A percentile compares a stretch with the other conserved stretches of the same genome.
Conservation (phyloP, 2,888 invertebrate genomes). For the Lacanobia oleracea region DNA sequence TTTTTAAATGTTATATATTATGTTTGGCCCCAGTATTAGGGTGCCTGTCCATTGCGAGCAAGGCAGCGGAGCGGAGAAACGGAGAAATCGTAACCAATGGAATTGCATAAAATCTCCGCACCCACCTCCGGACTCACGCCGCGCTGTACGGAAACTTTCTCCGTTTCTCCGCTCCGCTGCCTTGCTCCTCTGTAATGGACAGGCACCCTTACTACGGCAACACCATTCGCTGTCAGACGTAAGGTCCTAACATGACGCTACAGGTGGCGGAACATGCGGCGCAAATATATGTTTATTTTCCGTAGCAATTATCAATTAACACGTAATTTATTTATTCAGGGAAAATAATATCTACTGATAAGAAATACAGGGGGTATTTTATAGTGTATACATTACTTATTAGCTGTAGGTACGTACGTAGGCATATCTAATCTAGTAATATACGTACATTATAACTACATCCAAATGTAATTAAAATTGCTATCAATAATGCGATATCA, state of each 20-base stretch:
- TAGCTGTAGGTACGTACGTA: not conserved
- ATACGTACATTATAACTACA: conserved; percentile 29
- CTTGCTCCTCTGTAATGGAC: too few species aligned
- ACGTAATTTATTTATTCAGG: conserved; percentile 10
- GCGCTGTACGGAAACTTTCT: too few species aligned
- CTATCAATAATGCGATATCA: conserved; percentile 47
- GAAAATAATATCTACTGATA: not conserved
- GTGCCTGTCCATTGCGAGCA: too few species aligned
- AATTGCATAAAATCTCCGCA: too few species aligned
- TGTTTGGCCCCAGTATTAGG: too few species aligned
- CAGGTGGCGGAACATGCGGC: not conserved
- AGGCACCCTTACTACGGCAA: too few species aligned
- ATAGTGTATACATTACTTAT: not conserved
- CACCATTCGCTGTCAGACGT: not conserved
- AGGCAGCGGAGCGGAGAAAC: too few species aligned
- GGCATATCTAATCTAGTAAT: conserved; percentile 46
- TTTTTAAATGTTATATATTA: too few species aligned
- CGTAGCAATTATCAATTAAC: conserved; percentile 4
- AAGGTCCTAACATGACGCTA: not conserved
- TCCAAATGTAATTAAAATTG: conserved; percentile 55
- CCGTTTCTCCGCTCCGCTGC: too few species aligned
- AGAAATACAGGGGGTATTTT: conserved; percentile 1
- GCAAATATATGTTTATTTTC: not conserved
- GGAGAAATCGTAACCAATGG: too few species aligned
- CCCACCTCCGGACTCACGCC: too few species aligned